Evolutionary conservation across 2,797 vertebrate species (phyloP), one percentile per base, ranked within the genome.

Genomic region (Enteromius radiatus): DNA sequence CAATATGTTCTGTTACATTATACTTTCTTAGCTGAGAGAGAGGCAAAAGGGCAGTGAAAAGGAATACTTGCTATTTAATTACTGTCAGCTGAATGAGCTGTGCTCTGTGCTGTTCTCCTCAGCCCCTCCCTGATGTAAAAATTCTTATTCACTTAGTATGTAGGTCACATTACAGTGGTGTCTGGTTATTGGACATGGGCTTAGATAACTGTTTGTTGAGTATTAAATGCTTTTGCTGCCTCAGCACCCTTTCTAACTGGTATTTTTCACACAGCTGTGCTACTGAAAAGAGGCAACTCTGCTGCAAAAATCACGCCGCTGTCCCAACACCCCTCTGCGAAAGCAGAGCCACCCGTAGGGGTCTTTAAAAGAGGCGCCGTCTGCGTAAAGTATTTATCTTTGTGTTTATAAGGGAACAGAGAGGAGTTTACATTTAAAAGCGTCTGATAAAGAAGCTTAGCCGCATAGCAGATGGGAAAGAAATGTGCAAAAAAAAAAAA

Each of bases 231-330:
- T 96, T 98, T 95, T 96, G 97, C 97, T 98, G 97, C 93, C 96
- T 98, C 97, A 98, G 97, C 97, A 97, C 94, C 94, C 95, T 96
- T 95, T 95, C 95, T 93, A 94, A 94, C 96, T 96, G 96, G 96
- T 97, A 96, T 97, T 98, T 98, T 96, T 98, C 97, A 96, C 97
- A 97, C 97, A 97, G 96, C 96, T 95, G 95, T 97, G 97, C 94
- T 91, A 95, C 95, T 97, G 96, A 97, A 98, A 97, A 95, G 96
- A 95, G 95, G 92, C 95, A 95, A 93, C 89, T 88, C 94, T 10
- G 92, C 95, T 95, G 96, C 95, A 96, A 95, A 97, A 97, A 97
- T 96, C 95, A 94, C 94, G 95, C 94, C 94, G 93, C 94, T 94
- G 93, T 93, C 91, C 76, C 88, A 67, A 59, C 84, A 76, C 36